Percentiles rank a stretch among this genome's conserved stretches.
These are phyloP conservation scores for Caretta caretta DNA, from an alignment of 2,113 vertebrate species.

Conservation along the genomic window DNA sequence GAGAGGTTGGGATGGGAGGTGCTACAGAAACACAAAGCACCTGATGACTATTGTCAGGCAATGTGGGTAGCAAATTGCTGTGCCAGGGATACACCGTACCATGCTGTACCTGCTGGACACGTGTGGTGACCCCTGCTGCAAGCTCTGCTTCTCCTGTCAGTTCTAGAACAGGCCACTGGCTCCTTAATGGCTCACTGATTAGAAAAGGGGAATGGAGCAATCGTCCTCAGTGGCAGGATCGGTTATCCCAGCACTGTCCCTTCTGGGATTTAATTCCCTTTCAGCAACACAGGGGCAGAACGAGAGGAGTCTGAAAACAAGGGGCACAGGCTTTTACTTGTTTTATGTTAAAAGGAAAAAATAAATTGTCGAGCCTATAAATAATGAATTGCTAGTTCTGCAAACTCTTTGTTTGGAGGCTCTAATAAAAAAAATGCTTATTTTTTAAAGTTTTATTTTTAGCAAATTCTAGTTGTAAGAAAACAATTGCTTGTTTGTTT, in stretches of 20 bases:
- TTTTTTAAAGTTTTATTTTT: conserved; percentile 57
- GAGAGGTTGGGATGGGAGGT: background rate
- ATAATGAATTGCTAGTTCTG: conserved; percentile 59
- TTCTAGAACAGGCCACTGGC: background rate
- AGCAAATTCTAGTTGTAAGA: conserved; percentile 17
- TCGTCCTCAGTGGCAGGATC: background rate
- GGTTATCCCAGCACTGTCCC: background rate
- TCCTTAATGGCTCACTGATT: background rate
- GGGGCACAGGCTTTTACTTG: background rate
- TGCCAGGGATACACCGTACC: background rate
- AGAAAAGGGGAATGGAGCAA: background rate
- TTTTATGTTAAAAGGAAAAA: conserved; percentile 37
- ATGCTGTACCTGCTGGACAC: background rate
- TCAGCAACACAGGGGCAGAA: background rate
- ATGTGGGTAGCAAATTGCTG: background rate
- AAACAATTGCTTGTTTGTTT: conserved; percentile 19
- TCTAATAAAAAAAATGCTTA: conserved; percentile 40
- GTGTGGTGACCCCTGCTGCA: background rate
- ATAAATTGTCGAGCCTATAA: conserved; percentile 15
- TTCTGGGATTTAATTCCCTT: background rate
- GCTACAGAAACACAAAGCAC: background rate
- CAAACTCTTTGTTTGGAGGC: conserved; percentile 1
- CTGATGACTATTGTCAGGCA: background rate
- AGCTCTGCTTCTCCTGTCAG: background rate
- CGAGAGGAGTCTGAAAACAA: background rate